Evolutionary conservation across 1,140 invertebrate species (phyloP).

Genomic region (Homarus americanus): DNA sequence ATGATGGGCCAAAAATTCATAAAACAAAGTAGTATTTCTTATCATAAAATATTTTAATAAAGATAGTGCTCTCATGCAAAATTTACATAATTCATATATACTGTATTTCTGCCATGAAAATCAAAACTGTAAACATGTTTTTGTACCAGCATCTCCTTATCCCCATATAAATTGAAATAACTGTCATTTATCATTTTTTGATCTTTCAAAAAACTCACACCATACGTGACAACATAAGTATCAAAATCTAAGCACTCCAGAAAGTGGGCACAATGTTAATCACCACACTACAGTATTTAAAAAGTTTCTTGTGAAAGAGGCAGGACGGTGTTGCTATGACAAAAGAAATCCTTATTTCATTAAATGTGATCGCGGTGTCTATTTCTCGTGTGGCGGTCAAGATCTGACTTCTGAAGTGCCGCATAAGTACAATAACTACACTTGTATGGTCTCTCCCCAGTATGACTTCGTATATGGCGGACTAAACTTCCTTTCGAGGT

Average conservation of each 20-base stretch:
- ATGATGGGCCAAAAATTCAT: background rate
- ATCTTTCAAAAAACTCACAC: background rate
- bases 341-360: background rate
- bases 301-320: background rate
- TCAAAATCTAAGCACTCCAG: background rate
- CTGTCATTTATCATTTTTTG: background rate
- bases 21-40: no score
- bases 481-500: constrained; percentile 58
- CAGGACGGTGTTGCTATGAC: background rate
- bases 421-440: constrained; percentile 86
- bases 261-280: background rate
- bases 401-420: constrained; percentile 70
- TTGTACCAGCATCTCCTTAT: no score
- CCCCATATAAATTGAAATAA: background rate
- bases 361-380: constrained; percentile 30
- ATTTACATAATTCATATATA: no score
- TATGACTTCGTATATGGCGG: constrained; percentile 80
- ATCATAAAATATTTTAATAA: no score
- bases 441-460: constrained; percentile 88
- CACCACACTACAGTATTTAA: background rate
- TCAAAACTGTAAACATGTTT: no score
- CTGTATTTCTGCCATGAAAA: background rate
- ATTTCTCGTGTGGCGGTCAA: constrained; percentile 52
- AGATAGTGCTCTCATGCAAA: no score
- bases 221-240: no score